Evolutionary conservation across 2,888 invertebrate species (phyloP).

Genomic region (Hemaris fuciformis): DNA sequence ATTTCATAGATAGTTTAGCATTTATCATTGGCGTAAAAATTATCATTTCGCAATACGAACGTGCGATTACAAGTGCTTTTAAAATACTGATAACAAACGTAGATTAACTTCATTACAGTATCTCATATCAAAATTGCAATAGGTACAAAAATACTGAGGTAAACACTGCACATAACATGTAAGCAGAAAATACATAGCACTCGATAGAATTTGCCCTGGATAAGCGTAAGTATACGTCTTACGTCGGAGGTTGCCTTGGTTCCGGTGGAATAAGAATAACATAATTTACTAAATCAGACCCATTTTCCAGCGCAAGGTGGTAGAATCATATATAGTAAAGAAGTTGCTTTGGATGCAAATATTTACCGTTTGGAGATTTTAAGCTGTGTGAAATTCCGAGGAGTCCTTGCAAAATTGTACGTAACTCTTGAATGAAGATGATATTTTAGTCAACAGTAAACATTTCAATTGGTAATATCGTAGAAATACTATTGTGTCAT

Average conservation of each 20-base stretch:
- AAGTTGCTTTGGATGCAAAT: neutral
- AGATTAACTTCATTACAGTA: neutral
- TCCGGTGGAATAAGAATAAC: conserved; percentile 4
- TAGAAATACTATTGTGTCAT: too few species aligned
- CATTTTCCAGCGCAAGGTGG: neutral
- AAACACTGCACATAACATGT: neutral
- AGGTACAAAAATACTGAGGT: neutral
- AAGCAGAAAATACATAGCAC: neutral
- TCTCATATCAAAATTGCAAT: neutral
- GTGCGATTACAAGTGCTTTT: neutral
- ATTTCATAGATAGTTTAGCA: neutral
- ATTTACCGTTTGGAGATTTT: neutral
- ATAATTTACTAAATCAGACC: neutral
- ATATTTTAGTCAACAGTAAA: too few species aligned
- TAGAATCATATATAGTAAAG: neutral
- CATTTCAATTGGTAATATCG: too few species aligned
- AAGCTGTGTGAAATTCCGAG: neutral
- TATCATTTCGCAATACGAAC: neutral
- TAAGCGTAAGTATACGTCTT: neutral
- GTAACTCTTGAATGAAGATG: too few species aligned
- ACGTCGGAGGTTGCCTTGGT: neutral
- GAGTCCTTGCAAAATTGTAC: neutral
- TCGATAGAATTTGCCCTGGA: neutral
- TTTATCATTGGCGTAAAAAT: neutral
- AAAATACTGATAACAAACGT: neutral